Percentiles rank a stretch among this genome's conserved stretches.
These are phyloP conservation scores for Toxostoma redivivum DNA, from an alignment of 2,113 vertebrate genomes.

Conservation along the genomic window DNA sequence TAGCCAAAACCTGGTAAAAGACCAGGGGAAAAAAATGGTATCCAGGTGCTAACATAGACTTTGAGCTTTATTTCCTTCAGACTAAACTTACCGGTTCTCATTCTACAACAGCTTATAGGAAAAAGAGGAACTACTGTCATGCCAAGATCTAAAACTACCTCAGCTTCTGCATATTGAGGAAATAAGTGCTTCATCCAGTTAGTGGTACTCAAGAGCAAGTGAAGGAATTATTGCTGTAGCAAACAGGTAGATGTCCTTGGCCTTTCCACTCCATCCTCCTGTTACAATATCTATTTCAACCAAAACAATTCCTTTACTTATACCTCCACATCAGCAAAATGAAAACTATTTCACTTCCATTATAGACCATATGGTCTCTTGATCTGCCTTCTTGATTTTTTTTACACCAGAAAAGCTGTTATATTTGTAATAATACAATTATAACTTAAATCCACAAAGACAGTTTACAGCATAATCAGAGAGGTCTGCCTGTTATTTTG, in stretches of 20 bases:
- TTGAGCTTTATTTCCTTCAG: background rate
- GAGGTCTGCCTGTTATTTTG: background rate
- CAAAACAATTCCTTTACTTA: constrained; percentile 6
- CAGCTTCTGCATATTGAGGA: background rate
- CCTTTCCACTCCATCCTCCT: constrained; percentile 1
- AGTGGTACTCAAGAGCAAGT: background rate
- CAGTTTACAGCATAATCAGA: background rate
- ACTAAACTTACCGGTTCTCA: background rate
- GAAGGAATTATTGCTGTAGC: background rate
- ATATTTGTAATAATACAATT: constrained; percentile 14
- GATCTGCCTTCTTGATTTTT: constrained; percentile 7
- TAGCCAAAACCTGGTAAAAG: background rate
- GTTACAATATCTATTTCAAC: background rate
- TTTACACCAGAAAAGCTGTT: constrained; percentile 23
- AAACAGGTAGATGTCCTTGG: constrained; percentile 20
- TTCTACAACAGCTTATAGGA: constrained; percentile 5
- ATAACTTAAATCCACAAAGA: background rate
- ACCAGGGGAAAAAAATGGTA: background rate
- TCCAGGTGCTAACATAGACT: background rate
- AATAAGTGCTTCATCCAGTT: background rate
- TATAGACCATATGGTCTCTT: background rate
- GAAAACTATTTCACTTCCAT: constrained; percentile 6
- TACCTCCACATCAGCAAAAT: background rate
- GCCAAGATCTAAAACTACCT: background rate
- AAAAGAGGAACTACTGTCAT: background rate